Evolutionary conservation across 2,797 vertebrate species (phyloP).

Genomic region (Poecilia wingei): DNA sequence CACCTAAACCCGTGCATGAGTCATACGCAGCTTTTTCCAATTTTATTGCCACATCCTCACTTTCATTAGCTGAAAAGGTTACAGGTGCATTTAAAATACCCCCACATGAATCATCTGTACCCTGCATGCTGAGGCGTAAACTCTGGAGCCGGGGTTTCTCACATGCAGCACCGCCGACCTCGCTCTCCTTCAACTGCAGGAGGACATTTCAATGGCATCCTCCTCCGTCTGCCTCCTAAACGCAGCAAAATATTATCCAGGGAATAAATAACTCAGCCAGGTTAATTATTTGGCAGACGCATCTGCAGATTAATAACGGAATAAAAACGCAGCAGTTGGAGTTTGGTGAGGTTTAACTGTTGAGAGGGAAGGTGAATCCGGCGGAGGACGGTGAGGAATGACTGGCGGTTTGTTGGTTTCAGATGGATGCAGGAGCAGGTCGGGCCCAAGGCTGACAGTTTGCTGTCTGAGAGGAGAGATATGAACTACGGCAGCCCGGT

Average conservation of each 20-base stretch:
- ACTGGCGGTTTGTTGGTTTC: constrained; percentile 71
- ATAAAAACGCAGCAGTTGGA: constrained; percentile 65
- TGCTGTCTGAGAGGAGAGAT: constrained; percentile 72
- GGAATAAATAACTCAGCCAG: constrained; percentile 77
- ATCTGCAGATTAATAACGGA: constrained; percentile 72
- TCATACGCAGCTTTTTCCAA: constrained; percentile 58
- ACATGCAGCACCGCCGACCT: constrained; percentile 28
- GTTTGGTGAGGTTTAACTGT: constrained; percentile 45
- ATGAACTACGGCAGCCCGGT: constrained; percentile 71
- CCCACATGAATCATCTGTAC: constrained; percentile 46
- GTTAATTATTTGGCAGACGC: constrained; percentile 81
- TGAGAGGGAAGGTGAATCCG: constrained; percentile 12
- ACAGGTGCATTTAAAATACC: constrained; percentile 69
- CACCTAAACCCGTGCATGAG: constrained; percentile 27
- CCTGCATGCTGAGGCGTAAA: constrained; percentile 23
- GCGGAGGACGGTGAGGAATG: constrained; percentile 51
- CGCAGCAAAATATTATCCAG: constrained; percentile 76
- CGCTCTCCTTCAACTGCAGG: constrained; percentile 50
- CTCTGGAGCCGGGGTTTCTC: constrained; percentile 26
- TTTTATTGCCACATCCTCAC: constrained; percentile 73
- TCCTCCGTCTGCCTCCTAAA: constrained; percentile 63
- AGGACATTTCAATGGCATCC: constrained; percentile 72
- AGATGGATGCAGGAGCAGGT: constrained; percentile 68
- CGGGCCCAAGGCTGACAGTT: constrained; percentile 71
- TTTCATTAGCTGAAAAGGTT: constrained; percentile 81